Evolutionary conservation across 2,113 vertebrate genomes (phyloP), one percentile per base, ranked within the genome.

Genomic region (Hoplias malabaricus): DNA sequence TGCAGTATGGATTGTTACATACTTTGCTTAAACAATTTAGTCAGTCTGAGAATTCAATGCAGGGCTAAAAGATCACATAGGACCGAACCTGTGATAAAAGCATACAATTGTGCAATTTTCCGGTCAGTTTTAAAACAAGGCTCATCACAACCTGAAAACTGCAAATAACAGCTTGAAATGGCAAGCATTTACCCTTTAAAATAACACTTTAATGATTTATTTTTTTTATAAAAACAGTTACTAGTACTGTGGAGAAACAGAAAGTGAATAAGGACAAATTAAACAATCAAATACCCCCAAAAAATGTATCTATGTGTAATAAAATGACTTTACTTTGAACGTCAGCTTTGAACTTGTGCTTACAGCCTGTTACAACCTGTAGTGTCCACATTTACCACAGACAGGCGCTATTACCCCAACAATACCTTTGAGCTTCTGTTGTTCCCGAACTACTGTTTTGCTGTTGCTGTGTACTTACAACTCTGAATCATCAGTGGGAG

Each of bases 191-290:
- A n/a, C n/a, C 46, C 5, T 48, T 53, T 48, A 73, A 73, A 73
- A 56, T 29, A 61, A 57, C 46, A 67, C 31, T 74, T 74, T 74
- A 69, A 80, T 61, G 40, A 61, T 34, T 80, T 80, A 31, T 68
- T 33, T n/a, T n/a, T n/a, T n/a, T n/a, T n/a, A n/a, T n/a, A n/a
- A n/a, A 42, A 67, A 42, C 34, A 76, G 34, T 42, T 33, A 33
- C 25, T 29, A 31, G n/a, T 16, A 54, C 1, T 40, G 16, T n/a
- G n/a, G n/a, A n/a, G n/a, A n/a, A n/a, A n/a, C n/a, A n/a, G n/a
- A 67, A n/a, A 12, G 27, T 21, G 25, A 59, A 21, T 63, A 34
- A 62, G 13, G 42, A 33, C 40, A 63, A 33, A 57, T 13, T 62
- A 46, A 42, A 73, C 48, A 65, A 62, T 21, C 43, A 16, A 34